Percentiles rank a stretch among this genome's conserved stretches.
Evolutionary conservation across 1,140 invertebrate genomes (phyloP).

Genomic region (Solenopsis invicta): DNA sequence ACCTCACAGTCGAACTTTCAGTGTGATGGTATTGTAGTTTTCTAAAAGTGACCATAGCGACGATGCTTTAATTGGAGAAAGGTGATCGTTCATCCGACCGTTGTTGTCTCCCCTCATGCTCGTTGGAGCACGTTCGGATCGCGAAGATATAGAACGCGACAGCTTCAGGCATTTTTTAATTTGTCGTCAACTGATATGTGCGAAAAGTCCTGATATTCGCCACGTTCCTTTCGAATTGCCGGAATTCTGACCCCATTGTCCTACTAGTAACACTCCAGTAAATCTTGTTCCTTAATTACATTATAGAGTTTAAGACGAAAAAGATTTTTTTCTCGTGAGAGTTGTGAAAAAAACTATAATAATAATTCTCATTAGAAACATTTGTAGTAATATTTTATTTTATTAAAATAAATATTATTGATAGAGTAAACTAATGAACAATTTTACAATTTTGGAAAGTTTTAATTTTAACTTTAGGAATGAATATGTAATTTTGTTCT

Average conservation of each 20-base stretch:
- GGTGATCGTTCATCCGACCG: slow-evolving; percentile 63
- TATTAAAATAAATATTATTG: slow-evolving; percentile 8
- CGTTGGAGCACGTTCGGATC: slow-evolving; percentile 7
- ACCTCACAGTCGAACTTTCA: slow-evolving; percentile 37
- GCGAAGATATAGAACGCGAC: slow-evolving; percentile 50
- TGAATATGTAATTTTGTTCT: neutral
- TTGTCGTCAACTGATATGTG: slow-evolving; percentile 56
- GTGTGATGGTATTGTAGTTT: slow-evolving; percentile 44
- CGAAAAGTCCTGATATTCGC: slow-evolving; percentile 36
- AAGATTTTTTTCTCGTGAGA: neutral
- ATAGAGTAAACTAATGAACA: neutral
- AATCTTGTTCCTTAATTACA: slow-evolving; percentile 45
- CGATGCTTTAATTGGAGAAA: slow-evolving; percentile 65
- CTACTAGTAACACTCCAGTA: neutral
- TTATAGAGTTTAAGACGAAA: neutral
- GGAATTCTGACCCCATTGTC: neutral
- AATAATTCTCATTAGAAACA: neutral
- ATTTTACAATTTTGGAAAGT: neutral
- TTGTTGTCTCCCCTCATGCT: slow-evolving; percentile 32
- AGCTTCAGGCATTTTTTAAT: slow-evolving; percentile 63
- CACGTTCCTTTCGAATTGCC: neutral
- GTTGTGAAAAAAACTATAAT: neutral
- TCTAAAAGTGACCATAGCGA: slow-evolving; percentile 51
- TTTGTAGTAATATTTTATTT: neutral
- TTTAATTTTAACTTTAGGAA: neutral